Conservation (phyloP, 1,140 invertebrate species). For the Ceratina australensis region DNA sequence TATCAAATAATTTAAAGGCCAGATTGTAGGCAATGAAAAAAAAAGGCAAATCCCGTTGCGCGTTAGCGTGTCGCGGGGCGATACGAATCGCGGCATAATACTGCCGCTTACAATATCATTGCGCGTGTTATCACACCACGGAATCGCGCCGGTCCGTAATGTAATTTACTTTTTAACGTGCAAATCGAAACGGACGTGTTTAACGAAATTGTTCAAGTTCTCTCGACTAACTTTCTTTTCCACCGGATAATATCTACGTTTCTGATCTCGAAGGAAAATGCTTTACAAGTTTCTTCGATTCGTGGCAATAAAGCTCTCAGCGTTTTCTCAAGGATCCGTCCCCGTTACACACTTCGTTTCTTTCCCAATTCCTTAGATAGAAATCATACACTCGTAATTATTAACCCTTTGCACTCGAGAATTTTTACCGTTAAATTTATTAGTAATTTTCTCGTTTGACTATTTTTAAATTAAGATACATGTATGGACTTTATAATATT, state of each 20-base stretch:
- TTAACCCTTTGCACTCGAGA: too few species aligned
- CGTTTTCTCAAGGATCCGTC: background rate
- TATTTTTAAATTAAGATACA: too few species aligned
- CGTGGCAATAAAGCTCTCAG: background rate
- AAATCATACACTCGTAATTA: too few species aligned
- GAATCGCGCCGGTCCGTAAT: slow-evolving; percentile 21
- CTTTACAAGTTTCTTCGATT: too few species aligned
- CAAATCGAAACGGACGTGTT: slow-evolving; percentile 25
- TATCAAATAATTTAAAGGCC: background rate
- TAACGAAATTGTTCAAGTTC: background rate
- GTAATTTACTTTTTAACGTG: slow-evolving; percentile 23
- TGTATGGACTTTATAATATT: too few species aligned
- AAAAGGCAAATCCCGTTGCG: background rate
- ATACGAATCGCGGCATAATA: slow-evolving; percentile 35
- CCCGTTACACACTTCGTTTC: background rate
- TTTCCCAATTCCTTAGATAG: too few species aligned
- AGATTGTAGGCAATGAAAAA: background rate
- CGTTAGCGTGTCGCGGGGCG: slow-evolving; percentile 9
- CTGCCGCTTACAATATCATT: slow-evolving; percentile 30
- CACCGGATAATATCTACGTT: background rate
- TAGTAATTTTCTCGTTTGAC: too few species aligned
- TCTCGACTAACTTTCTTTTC: background rate
- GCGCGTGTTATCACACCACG: background rate
- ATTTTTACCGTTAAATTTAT: too few species aligned
- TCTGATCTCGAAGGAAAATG: background rate